phyloP scores from a whole-genome alignment of 2,797 vertebrate genomes.

The Sebastes elongatus region DNA sequence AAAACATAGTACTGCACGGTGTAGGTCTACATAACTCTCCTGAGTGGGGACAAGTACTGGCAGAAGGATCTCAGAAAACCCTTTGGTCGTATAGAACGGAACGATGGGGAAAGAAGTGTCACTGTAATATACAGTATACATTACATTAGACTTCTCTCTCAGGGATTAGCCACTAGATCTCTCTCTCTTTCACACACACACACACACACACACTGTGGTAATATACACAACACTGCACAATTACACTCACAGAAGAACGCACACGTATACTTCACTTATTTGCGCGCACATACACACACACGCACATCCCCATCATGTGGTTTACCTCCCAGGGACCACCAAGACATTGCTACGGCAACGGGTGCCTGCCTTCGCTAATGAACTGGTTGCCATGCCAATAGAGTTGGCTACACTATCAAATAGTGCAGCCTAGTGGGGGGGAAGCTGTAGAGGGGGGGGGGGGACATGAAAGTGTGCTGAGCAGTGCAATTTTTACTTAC shows the following conservation, averaged over 20 bases:
- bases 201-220: not conserved
- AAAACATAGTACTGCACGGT: not conserved
- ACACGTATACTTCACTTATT: slow-evolving; percentile 11
- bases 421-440: slow-evolving; percentile 39
- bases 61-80: slow-evolving; percentile 18
- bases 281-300: slow-evolving; percentile 27
- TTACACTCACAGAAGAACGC: slow-evolving; percentile 8
- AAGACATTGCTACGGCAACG: slow-evolving; percentile 80
- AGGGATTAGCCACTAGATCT: slow-evolving; percentile 23
- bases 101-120: not conserved
- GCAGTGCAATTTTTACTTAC: slow-evolving; percentile 66
- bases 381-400: slow-evolving; percentile 84
- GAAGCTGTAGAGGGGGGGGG: not conserved
- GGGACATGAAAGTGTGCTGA: slow-evolving; percentile 59
- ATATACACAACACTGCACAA: slow-evolving; percentile 10
- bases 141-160: slow-evolving; percentile 27
- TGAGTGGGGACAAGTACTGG: not conserved
- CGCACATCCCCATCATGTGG: slow-evolving; percentile 57
- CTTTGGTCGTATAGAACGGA: slow-evolving; percentile 24
- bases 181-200: not conserved
- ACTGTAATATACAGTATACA: slow-evolving; percentile 40
- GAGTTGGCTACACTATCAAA: slow-evolving; percentile 70
- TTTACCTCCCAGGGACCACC: slow-evolving; percentile 76
- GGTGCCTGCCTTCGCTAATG: slow-evolving; percentile 78
- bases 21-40: not conserved